A percentile compares a stretch with the other conserved stretches of the same genome.
These are phyloP conservation scores for Zosterops borbonicus DNA, from an alignment of 2,113 vertebrate genomes.

Conservation along the genomic window DNA sequence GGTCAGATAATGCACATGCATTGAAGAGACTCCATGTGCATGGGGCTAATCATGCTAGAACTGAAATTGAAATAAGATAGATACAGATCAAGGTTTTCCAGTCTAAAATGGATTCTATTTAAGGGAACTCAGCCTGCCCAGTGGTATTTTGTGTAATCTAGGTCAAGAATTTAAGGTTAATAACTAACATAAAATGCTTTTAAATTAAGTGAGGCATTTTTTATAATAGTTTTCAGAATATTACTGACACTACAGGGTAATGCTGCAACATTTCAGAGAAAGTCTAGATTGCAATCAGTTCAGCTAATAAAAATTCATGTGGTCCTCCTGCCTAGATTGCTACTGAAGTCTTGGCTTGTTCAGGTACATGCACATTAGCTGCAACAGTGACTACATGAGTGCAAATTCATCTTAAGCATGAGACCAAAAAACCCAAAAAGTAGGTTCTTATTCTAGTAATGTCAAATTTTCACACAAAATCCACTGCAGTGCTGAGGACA, in stretches of 20 bases:
- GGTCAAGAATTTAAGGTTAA: slow-evolving; percentile 2
- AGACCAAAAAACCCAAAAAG: background rate
- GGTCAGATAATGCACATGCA: background rate
- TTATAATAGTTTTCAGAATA: background rate
- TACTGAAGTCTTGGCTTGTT: background rate
- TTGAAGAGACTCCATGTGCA: background rate
- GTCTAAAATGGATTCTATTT: background rate
- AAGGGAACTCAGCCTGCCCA: background rate
- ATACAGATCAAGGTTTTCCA: background rate
- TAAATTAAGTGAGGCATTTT: background rate
- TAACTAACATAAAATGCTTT: background rate
- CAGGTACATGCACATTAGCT: background rate
- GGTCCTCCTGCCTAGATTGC: background rate
- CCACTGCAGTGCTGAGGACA: background rate
- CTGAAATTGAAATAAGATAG: background rate
- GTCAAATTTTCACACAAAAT: background rate
- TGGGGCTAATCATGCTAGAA: background rate
- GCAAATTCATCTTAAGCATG: background rate
- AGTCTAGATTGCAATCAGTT: background rate
- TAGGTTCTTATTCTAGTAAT: background rate
- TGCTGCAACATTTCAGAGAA: background rate
- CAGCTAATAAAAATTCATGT: background rate
- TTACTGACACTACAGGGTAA: background rate
- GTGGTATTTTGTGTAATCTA: background rate
- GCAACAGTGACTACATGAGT: background rate